Percentiles rank a stretch among this genome's conserved stretches.
Conservation (phyloP, 2,113 vertebrate genomes). For the Peromyscus californicus region DNA sequence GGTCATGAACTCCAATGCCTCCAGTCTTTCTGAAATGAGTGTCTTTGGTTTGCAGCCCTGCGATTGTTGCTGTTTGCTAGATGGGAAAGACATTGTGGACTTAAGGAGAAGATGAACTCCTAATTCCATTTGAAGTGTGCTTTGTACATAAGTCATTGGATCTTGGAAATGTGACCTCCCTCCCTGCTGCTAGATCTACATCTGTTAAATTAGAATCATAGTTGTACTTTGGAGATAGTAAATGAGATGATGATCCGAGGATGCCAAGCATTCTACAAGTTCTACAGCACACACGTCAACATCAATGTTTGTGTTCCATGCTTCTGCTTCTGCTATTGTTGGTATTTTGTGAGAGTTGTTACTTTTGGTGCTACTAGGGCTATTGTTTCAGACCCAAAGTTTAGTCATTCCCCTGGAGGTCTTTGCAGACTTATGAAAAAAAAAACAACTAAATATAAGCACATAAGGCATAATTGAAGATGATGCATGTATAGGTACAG, state of each 20-base stretch:
- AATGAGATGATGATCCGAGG: neutral
- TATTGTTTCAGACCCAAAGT: neutral
- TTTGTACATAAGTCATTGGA: neutral
- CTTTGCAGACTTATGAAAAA: neutral
- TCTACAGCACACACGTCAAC: neutral
- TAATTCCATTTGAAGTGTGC: neutral
- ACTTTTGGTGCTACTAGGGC: neutral
- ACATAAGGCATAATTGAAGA: neutral
- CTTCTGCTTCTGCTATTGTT: neutral
- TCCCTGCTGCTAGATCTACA: neutral
- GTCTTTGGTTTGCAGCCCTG: neutral
- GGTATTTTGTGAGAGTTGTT: neutral
- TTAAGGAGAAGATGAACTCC: slow-evolving; percentile 7
- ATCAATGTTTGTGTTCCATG: neutral
- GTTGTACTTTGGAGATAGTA: neutral
- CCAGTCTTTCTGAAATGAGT: slow-evolving; percentile 38
- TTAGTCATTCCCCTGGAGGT: slow-evolving; percentile 1
- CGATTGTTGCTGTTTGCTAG: neutral
- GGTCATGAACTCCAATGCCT: neutral
- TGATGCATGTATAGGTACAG: neutral
- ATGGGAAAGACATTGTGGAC: neutral
- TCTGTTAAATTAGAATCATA: neutral
- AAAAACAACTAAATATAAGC: neutral
- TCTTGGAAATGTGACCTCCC: neutral
- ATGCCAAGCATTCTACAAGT: neutral